A percentile compares a stretch with the other conserved stretches of the same genome.
phyloP scores from a whole-genome alignment of 2,113 vertebrate genomes.

The Tyto alba region DNA sequence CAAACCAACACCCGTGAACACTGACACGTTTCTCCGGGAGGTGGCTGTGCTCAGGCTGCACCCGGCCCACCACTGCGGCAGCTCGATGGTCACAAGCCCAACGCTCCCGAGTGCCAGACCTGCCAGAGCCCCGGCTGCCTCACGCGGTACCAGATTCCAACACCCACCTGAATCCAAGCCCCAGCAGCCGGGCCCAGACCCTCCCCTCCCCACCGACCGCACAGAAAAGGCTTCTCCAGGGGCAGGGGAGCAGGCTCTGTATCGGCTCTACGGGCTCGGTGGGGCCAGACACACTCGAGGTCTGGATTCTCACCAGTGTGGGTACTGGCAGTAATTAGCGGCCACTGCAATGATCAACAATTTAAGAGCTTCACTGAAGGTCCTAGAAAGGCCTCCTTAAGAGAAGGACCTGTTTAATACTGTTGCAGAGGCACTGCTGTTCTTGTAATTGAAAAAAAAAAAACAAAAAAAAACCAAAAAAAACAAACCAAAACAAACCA shows the following conservation, averaged over 20 bases:
- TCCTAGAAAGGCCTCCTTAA: background rate
- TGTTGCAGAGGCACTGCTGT: background rate
- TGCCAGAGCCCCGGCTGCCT: background rate
- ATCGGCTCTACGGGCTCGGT: rapidly evolving
- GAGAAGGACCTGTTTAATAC: background rate
- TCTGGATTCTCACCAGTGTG: background rate
- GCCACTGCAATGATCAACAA: rapidly evolving
- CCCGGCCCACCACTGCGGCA: background rate
- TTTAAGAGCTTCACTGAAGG: background rate
- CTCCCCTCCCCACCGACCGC: background rate
- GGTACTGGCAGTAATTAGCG: background rate
- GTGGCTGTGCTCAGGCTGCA: background rate
- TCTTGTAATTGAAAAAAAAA: background rate
- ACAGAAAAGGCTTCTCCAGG: background rate
- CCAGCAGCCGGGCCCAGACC: background rate
- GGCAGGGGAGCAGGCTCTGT: background rate
- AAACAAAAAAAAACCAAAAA: too few relatives aligned
- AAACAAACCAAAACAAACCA: too few relatives aligned
- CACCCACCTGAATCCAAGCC: background rate
- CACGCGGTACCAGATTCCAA: background rate
- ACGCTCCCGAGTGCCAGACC: too few relatives aligned
- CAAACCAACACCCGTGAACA: background rate
- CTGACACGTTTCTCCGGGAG: background rate
- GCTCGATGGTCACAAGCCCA: background rate
- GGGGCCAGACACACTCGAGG: background rate